A percentile compares a stretch with the other conserved stretches of the same genome.
Conservation (phyloP, 2,797 vertebrate species). For the Nyctalus aviator region DNA sequence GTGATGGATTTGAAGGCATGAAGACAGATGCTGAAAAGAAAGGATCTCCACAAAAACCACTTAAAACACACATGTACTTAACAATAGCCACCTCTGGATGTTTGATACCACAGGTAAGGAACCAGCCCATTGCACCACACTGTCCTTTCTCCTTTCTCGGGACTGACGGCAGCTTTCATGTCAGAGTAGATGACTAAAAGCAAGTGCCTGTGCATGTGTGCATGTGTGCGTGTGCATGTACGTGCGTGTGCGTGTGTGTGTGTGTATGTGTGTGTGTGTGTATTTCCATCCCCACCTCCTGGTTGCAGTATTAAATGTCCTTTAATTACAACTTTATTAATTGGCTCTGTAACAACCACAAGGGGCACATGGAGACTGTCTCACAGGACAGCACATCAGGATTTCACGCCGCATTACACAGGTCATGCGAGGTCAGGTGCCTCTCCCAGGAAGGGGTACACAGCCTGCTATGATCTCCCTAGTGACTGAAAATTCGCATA, state of each 20-base stretch:
- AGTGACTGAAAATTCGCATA: background rate
- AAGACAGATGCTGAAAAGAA: slow-evolving; percentile 3
- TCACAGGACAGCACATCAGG: background rate
- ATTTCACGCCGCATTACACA: background rate
- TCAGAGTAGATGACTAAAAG: background rate
- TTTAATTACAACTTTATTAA: background rate
- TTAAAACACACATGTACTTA: background rate
- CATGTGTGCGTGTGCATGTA: too few relatives aligned
- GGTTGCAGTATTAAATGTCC: background rate
- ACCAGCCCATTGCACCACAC: background rate
- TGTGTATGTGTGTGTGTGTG: too few relatives aligned
- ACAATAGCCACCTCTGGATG: background rate
- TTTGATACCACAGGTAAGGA: background rate
- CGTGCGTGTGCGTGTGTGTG: background rate
- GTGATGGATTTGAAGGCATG: background rate
- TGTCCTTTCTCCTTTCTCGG: background rate
- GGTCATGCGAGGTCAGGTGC: background rate
- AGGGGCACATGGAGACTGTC: background rate
- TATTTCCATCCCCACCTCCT: background rate
- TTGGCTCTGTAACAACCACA: background rate
- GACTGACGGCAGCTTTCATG: background rate
- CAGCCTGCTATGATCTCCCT: background rate
- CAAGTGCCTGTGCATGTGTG: too few relatives aligned
- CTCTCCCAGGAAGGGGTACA: background rate
- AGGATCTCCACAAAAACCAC: background rate